These are phyloP conservation scores for Microplitis manilae DNA, from an alignment of 2,888 invertebrate genomes.

Conservation along the genomic window DNA sequence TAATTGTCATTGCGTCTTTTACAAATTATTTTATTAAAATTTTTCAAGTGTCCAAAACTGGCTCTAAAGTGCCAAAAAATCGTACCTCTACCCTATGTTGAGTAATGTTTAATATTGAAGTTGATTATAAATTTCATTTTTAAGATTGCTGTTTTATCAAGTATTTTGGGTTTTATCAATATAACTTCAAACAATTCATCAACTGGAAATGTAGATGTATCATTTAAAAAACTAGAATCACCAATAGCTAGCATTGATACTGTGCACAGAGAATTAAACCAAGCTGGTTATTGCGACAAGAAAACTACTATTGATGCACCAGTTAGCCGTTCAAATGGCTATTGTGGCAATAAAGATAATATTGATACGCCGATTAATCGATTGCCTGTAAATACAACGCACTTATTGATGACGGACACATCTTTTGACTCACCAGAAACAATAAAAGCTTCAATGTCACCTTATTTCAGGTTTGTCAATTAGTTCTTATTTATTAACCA, in stretches of 20 bases:
- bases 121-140: not conserved
- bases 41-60: too few species aligned
- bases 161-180: conserved; percentile 59
- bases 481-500: not conserved
- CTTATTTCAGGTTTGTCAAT: conserved; percentile 22
- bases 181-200: conserved; percentile 51
- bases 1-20: too few species aligned
- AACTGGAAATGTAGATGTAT: conserved; percentile 49
- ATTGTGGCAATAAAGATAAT: not conserved
- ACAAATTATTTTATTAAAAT: too few species aligned
- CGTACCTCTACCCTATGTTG: too few species aligned
- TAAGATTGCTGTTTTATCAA: conserved; percentile 58
- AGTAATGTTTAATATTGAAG: not conserved
- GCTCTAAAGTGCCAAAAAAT: too few species aligned
- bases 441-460: conserved; percentile 45
- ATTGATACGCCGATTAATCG: conserved; percentile 26
- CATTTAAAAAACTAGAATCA: conserved; percentile 66
- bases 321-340: not conserved
- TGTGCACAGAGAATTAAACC: conserved; percentile 27
- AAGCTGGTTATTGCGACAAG: conserved; percentile 21
- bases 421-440: conserved; percentile 51
- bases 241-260: conserved; percentile 38
- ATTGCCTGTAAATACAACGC: conserved; percentile 56
- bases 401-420: conserved; percentile 47
- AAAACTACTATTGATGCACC: not conserved